A percentile compares a stretch with the other conserved stretches of the same genome.
Conservation (phyloP, 2,113 vertebrate species). For the Australoheros scitulus region DNA sequence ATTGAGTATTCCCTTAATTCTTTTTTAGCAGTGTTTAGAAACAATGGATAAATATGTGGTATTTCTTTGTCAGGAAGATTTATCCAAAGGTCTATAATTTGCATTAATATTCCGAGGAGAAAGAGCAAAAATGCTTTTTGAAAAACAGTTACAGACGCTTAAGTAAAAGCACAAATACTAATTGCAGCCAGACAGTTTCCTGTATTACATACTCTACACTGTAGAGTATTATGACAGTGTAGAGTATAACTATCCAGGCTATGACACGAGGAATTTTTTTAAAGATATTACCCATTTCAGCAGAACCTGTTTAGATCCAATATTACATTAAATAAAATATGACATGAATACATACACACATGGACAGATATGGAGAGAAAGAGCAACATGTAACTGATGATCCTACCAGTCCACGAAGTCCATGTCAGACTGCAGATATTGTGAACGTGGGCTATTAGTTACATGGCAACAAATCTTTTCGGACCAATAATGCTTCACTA, state of each 20-base stretch:
- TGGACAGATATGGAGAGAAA: neutral
- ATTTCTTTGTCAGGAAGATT: too few species aligned
- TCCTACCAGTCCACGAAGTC: neutral
- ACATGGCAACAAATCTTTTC: constrained; percentile 29
- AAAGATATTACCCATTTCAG: too few species aligned
- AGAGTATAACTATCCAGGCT: neutral
- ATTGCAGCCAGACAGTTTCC: neutral
- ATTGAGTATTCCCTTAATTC: too few species aligned
- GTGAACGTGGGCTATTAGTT: constrained; percentile 26
- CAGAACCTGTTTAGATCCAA: too few species aligned
- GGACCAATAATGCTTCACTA: constrained; percentile 38
- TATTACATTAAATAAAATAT: too few species aligned
- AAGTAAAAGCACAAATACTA: neutral
- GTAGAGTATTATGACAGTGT: neutral
- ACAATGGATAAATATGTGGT: too few species aligned
- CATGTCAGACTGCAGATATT: neutral
- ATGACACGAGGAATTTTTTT: too few species aligned
- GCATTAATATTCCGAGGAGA: too few species aligned
- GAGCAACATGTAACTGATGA: neutral
- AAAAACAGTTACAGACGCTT: too few species aligned
- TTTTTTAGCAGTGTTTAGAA: too few species aligned
- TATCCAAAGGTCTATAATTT: too few species aligned
- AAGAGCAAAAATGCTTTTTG: too few species aligned
- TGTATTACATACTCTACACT: neutral
- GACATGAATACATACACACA: neutral